Evolutionary conservation across 2,113 vertebrate genomes (phyloP), one percentile per base, ranked within the genome.

Genomic region (Rhadina sibilatrix): DNA sequence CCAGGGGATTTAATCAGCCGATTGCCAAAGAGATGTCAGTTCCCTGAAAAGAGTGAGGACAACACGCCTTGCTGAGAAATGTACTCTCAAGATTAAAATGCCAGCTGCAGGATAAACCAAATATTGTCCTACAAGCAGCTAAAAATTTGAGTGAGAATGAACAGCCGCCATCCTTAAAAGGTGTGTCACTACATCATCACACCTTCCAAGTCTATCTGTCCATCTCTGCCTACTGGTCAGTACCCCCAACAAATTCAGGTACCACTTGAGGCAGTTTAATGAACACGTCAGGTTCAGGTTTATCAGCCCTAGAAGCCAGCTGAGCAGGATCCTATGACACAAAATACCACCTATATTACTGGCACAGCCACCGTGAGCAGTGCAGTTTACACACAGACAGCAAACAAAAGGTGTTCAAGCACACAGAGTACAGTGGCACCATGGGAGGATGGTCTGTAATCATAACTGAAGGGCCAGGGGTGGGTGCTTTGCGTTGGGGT

Each of bases 21-120:
- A 97, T 93, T 93, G 94, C 95, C 91, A 94, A 85, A 96, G 82
- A 95, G 84, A 96, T 94, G 93, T 88, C 93, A 96, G 75, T 72
- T 96, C 84, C 63, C 90, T 93, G 94, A 87, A 87, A 89, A 88
- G 75, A 93, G 91, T 72, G 84, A 97, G 94, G 93, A 95, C 91
- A 96, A 94, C 75, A 63, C 0, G 59, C 87, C 71, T 95, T 69
- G 66, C 91, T 94, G 90, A 91, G 85, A 91, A 93, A 95, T 74
- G 74, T 85, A 79, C 78, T 91, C 65, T 17, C 53, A 69, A n/a
- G 87, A 91, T 95, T 93, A 85, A 95, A 95, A 93, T 72, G 72
- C 59, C 84, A 87, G 91, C 63, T 90, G 83, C 59, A 42, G 89
- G 71, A 91, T 79, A 94, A 93, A 90, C 75, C 79, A 40, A 79